A percentile compares a stretch with the other conserved stretches of the same genome.
phyloP scores from a whole-genome alignment of 2,888 invertebrate genomes.

The Frankliniella fusca region DNA sequence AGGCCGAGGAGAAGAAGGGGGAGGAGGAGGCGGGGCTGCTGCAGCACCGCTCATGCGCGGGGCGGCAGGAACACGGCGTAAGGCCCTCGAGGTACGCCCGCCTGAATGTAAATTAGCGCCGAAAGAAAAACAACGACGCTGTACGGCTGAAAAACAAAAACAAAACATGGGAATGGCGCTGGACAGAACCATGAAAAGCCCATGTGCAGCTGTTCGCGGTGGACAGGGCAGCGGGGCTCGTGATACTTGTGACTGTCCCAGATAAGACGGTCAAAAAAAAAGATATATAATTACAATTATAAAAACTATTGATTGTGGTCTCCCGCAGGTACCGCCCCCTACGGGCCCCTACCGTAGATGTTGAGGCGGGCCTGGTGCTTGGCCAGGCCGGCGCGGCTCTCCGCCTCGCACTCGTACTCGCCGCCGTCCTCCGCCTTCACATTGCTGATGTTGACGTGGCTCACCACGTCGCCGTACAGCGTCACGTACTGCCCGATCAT shows the following conservation, averaged over 20 bases:
- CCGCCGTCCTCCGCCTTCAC: constrained; percentile 54
- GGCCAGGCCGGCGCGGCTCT: constrained; percentile 51
- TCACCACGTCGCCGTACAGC: constrained; percentile 52
- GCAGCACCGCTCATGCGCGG: no score
- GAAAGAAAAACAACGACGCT: neutral
- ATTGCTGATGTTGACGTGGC: constrained; percentile 51
- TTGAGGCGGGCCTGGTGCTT: constrained; percentile 52
- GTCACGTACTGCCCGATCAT: constrained; percentile 52
- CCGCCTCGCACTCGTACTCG: constrained; percentile 53
- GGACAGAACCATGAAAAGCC: no score
- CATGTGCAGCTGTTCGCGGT: no score
- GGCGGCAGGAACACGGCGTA: no score
- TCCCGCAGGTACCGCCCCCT: no score
- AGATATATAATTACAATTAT: neutral
- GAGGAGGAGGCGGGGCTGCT: no score
- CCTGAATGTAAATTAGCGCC: neutral
- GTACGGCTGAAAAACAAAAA: neutral
- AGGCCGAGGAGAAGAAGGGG: no score
- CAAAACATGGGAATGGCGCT: neutral
- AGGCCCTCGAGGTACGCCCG: no score
- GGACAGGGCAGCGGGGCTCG: neutral
- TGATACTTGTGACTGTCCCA: neutral
- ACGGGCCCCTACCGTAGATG: constrained; percentile 55
- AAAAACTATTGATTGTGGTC: constrained; percentile 1
- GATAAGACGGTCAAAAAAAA: neutral